Conservation (phyloP, 2,888 invertebrate species). For the Cryptus armator region DNA sequence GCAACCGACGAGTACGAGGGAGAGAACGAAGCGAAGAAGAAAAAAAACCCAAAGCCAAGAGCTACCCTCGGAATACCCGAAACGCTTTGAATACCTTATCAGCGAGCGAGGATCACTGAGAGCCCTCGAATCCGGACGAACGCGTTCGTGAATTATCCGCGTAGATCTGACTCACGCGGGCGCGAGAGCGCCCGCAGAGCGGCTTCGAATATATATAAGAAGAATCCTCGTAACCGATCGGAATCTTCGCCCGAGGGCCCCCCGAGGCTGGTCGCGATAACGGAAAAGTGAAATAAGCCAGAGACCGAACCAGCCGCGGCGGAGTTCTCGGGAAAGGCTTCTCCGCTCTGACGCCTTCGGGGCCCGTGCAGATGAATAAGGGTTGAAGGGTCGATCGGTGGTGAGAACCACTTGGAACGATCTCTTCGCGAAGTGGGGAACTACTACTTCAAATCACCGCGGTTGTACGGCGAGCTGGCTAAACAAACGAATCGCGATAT, state of each 20-base stretch:
- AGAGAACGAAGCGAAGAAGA: constrained; percentile 18
- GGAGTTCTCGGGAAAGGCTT: constrained; percentile 47
- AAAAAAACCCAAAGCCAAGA: constrained; percentile 52
- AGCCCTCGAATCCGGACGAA: constrained; percentile 83
- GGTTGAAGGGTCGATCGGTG: constrained; percentile 68
- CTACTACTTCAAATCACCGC: constrained; percentile 57
- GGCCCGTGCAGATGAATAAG: constrained; percentile 57
- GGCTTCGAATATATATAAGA: constrained; percentile 54
- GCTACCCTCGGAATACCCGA: constrained; percentile 81
- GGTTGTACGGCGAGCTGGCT: constrained; percentile 23
- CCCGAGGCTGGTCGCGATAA: constrained; percentile 61
- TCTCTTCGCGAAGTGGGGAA: constrained; percentile 62
- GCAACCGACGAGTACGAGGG: not conserved
- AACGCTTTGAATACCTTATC: constrained; percentile 84
- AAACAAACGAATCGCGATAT: constrained; percentile 62
- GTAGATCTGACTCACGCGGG: constrained; percentile 66
- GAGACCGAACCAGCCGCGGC: constrained; percentile 41
- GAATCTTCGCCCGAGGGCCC: constrained; percentile 75
- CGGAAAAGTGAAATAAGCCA: constrained; percentile 67
- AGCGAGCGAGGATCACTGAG: constrained; percentile 80
- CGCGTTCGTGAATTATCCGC: constrained; percentile 84
- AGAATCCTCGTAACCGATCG: constrained; percentile 82
- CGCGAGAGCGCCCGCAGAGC: constrained; percentile 45
- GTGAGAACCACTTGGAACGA: constrained; percentile 59
- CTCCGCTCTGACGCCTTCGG: constrained; percentile 64